A percentile compares a stretch with the other conserved stretches of the same genome.
Conservation (phyloP, 2,797 vertebrate species). For the Okamejei kenojei region DNA sequence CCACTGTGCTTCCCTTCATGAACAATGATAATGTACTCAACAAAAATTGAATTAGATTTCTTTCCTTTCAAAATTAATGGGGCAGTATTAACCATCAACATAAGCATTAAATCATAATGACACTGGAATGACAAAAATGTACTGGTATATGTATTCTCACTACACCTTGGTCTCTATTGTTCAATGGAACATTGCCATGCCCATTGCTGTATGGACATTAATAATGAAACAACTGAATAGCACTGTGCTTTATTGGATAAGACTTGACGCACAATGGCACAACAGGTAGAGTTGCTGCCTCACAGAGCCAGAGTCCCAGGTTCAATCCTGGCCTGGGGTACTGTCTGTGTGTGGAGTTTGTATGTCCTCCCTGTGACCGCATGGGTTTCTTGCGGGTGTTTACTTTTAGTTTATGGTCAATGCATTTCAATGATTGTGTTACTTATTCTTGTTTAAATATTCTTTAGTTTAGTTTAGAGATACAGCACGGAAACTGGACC, state of each 20-base stretch:
- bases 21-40: neutral
- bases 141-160: neutral
- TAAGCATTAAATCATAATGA: neutral
- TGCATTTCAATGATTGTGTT: too few species aligned
- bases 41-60: neutral
- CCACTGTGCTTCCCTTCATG: too few species aligned
- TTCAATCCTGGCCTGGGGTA: too few species aligned
- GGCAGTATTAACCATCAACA: neutral
- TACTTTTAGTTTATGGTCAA: too few species aligned
- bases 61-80: neutral
- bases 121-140: neutral
- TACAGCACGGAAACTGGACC: too few species aligned
- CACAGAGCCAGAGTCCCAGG: too few species aligned
- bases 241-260: conserved; percentile 1
- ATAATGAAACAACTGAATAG: neutral
- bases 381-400: too few species aligned
- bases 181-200: neutral
- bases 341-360: too few species aligned
- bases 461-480: too few species aligned
- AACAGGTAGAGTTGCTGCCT: too few species aligned
- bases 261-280: neutral
- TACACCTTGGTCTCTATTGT: neutral
- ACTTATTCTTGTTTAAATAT: too few species aligned
- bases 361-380: too few species aligned
- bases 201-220: neutral